These are phyloP conservation scores for Pilophorus perplexus DNA, from an alignment of 2,888 invertebrate species.

Conservation along the genomic window DNA sequence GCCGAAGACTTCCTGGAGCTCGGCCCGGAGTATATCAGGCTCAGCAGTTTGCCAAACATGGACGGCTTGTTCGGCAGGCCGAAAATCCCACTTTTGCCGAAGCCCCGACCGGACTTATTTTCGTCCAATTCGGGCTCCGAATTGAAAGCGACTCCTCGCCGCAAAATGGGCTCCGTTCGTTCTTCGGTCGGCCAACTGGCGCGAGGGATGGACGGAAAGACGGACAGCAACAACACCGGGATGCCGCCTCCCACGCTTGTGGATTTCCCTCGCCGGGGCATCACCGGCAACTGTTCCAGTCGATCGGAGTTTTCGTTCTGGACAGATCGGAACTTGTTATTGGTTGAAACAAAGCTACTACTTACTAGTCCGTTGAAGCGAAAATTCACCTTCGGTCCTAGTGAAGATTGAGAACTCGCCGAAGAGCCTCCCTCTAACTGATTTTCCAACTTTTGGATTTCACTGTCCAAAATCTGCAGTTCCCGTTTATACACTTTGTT, in stretches of 20 bases:
- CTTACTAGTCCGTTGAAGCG: no score
- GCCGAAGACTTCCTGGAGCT: constrained; percentile 65
- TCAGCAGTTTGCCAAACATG: constrained; percentile 53
- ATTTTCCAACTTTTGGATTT: constrained; percentile 70
- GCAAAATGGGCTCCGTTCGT: constrained; percentile 60
- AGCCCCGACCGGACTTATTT: constrained; percentile 7
- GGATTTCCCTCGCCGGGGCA: constrained; percentile 52
- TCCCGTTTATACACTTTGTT: constrained; percentile 84
- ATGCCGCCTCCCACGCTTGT: constrained; percentile 69
- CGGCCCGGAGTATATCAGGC: constrained; percentile 63
- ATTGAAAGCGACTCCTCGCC: constrained; percentile 54
- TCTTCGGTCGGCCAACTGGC: constrained; percentile 77
- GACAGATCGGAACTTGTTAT: no score
- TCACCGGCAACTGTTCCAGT: constrained; percentile 41
- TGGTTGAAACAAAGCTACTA: no score
- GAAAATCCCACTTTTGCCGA: neutral
- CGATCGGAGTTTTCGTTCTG: constrained; percentile 48
- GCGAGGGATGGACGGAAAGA: constrained; percentile 70
- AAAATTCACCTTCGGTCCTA: no score
- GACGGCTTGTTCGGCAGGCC: constrained; percentile 46
- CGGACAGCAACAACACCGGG: constrained; percentile 68
- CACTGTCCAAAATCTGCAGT: constrained; percentile 72
- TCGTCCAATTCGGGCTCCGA: constrained; percentile 46
- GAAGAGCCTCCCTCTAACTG: constrained; percentile 51
- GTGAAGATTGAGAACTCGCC: constrained; percentile 53